These are phyloP conservation scores for Frieseomelitta varia DNA, from an alignment of 1,140 invertebrate species.

Conservation along the genomic window DNA sequence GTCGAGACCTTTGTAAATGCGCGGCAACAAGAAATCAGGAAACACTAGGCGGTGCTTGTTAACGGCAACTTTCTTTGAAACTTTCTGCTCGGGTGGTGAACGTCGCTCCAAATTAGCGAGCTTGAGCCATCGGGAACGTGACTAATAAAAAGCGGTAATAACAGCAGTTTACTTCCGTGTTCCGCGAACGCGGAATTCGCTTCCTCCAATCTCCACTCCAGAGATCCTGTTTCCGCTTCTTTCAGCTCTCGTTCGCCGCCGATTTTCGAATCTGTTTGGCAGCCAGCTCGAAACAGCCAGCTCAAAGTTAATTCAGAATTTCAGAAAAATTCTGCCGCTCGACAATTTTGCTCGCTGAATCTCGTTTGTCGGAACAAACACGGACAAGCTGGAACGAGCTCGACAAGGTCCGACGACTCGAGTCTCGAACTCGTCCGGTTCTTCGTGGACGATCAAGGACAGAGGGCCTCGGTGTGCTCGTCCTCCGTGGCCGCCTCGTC, in stretches of 20 bases:
- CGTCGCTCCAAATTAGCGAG: constrained; percentile 53
- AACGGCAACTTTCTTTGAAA: constrained; percentile 51
- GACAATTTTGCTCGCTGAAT: too few species aligned
- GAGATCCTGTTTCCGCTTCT: too few species aligned
- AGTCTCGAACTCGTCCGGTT: not conserved
- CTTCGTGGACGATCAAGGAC: constrained; percentile 28
- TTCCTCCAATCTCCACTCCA: too few species aligned
- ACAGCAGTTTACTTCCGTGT: constrained; percentile 14
- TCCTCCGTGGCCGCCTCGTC: constrained; percentile 35
- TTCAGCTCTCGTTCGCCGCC: too few species aligned
- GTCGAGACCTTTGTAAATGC: constrained; percentile 34
- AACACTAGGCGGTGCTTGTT: constrained; percentile 49
- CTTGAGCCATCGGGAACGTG: constrained; percentile 31
- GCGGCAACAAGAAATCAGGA: constrained; percentile 48
- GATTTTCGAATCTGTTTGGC: too few species aligned
- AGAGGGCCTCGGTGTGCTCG: not conserved
- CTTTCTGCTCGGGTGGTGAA: constrained; percentile 39
- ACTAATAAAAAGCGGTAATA: constrained; percentile 56
- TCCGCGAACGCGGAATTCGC: not conserved
- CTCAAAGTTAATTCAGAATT: too few species aligned
- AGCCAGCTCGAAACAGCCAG: too few species aligned
- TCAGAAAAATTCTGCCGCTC: too few species aligned
- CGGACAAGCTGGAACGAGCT: too few species aligned
- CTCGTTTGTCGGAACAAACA: too few species aligned
- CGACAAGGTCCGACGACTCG: too few species aligned